These are phyloP conservation scores for Epirrhoe alternata DNA, from an alignment of 2,888 invertebrate genomes.

Conservation along the genomic window DNA sequence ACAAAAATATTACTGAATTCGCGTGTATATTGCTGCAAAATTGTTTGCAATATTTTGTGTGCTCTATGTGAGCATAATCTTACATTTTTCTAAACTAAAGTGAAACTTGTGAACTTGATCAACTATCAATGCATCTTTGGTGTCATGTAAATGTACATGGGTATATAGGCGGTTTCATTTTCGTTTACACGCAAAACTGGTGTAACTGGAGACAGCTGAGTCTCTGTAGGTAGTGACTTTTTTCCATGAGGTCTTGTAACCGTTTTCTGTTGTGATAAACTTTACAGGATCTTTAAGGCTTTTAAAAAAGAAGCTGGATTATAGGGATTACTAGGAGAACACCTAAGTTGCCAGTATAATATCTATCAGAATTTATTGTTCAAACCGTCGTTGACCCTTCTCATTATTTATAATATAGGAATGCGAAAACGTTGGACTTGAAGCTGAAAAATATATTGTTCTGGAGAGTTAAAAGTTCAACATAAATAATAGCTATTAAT, in stretches of 20 bases:
- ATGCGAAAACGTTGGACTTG: no score
- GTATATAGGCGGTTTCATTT: constrained; percentile 65
- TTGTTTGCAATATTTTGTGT: no score
- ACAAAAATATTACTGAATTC: no score
- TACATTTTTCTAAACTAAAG: not conserved
- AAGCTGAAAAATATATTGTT: no score
- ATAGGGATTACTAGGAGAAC: not conserved
- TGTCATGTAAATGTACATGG: constrained; percentile 24
- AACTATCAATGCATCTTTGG: constrained; percentile 13
- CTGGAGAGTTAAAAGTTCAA: no score
- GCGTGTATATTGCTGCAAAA: no score
- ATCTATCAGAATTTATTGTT: no score
- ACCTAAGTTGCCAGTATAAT: not conserved
- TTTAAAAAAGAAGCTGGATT: not conserved
- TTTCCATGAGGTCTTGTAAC: constrained; percentile 24
- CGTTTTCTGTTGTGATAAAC: constrained; percentile 31
- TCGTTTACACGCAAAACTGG: constrained; percentile 73
- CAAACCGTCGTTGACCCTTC: no score
- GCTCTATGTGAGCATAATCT: no score
- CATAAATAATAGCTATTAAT: no score
- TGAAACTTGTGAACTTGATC: not conserved
- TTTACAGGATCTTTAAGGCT: constrained; percentile 9
- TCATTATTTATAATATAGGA: no score
- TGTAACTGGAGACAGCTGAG: constrained; percentile 65
- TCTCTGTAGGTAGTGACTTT: constrained; percentile 27